phyloP scores from a whole-genome alignment of 2,113 vertebrate species.

The Opisthocomus hoazin region DNA sequence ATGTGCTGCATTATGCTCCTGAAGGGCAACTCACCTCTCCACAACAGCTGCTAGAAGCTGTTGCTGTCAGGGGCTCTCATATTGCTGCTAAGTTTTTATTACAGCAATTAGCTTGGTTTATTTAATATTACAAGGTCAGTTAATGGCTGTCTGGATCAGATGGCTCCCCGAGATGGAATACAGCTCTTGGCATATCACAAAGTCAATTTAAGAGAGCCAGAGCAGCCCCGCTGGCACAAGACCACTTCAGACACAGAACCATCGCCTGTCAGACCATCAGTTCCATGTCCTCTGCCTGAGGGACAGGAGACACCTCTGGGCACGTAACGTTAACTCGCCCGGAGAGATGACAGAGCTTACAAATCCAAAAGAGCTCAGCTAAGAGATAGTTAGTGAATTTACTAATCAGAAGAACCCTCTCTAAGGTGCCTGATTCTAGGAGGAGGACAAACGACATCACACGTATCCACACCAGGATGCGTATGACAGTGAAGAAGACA shows the following conservation, averaged over 20 bases:
- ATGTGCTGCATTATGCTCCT: background rate
- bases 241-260: background rate
- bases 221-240: background rate
- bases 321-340: background rate
- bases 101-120: background rate
- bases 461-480: rapidly evolving
- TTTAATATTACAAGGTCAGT: background rate
- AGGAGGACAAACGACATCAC: background rate
- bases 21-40: background rate
- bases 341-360: background rate
- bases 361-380: background rate
- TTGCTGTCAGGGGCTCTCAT: background rate
- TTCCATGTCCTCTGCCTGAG: background rate
- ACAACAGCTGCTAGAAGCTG: background rate
- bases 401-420: background rate
- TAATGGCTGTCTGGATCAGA: background rate
- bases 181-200: background rate
- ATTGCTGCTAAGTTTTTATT: background rate
- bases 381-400: rapidly evolving
- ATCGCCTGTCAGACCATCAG: rapidly evolving
- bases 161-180: background rate
- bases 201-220: background rate
- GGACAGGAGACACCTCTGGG: background rate
- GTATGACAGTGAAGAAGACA: background rate
- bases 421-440: background rate